Evolutionary conservation across 1,140 invertebrate genomes (phyloP), one percentile per base, ranked within the genome.

Genomic region (Steinernema khuongi): DNA sequence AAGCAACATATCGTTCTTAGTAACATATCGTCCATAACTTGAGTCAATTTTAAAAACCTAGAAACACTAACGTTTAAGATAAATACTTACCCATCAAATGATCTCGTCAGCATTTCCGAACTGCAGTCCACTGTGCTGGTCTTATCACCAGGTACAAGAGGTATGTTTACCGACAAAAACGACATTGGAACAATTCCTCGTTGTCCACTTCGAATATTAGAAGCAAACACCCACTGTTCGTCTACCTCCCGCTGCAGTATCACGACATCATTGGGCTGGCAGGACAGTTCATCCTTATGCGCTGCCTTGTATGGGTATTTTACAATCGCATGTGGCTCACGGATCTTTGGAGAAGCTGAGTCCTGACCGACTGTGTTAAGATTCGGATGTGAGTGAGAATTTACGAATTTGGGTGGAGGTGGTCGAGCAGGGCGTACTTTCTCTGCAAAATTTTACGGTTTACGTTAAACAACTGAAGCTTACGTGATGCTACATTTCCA

Each of bases 221-320:
- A 29, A 14, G 60, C 79, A 28, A 71, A 69, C 30, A 80, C 68
- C 79, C 79, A 80, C 28, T 83, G 77, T 33, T 74, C 79, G 43
- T 80, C 79, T 1, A 80, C 78, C 44, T 82, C 79, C 19, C 69
- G 29, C 32, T 79, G 79, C 30, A 80, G 36, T 19, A 83, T 19
- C 18, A 80, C 70, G 0, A 68, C 71, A 68, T 80, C 79, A 33
- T 78, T 70, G 1, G 79, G 72, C 18, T 80, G 72, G 44, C 71
- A 79, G 28, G 28, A 69, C 0, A 80, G 43, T 80, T 80, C 79
- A 44, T 80, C 79, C 29, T 32, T n/a, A 22, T 80, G 32, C 22
- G 67, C 72, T 0, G 77, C 33, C n/a, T 78, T 74, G 41, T 80
- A 83, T 18, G 80, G 79, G 44, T 80, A 80, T 68, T 81, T 82